A percentile compares a stretch with the other conserved stretches of the same genome.
These are phyloP conservation scores for Amphiprion clarkii DNA, from an alignment of 2,797 vertebrate species.

Conservation along the genomic window DNA sequence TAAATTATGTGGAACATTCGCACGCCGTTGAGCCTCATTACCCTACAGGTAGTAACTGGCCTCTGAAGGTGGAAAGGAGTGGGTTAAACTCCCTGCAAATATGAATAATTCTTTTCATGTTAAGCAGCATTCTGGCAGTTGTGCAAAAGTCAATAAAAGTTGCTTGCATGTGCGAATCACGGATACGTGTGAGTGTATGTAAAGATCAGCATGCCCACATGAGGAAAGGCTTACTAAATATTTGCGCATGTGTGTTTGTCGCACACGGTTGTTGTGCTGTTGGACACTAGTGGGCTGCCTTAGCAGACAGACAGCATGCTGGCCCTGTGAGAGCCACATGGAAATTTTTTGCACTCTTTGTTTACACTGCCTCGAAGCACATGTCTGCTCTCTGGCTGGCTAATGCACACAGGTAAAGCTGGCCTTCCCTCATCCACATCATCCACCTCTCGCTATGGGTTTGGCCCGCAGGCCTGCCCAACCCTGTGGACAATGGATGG, in stretches of 20 bases:
- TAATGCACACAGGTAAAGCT: conserved; percentile 52
- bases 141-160: conserved; percentile 65
- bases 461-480: conserved; percentile 60
- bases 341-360: conserved; percentile 47
- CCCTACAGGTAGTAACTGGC: conserved; percentile 83
- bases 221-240: conserved; percentile 25
- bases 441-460: conserved; percentile 47
- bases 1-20: conserved; percentile 85
- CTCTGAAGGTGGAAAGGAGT: conserved; percentile 67
- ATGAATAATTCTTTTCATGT: conserved; percentile 82
- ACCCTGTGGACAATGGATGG: conserved; percentile 42
- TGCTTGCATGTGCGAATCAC: conserved; percentile 35
- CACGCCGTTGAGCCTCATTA: conserved; percentile 84
- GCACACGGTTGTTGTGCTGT: conserved; percentile 41
- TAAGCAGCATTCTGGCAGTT: conserved; percentile 60
- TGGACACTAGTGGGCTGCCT: conserved; percentile 31
- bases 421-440: conserved; percentile 25
- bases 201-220: conserved; percentile 27
- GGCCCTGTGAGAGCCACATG: conserved; percentile 57
- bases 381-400: conserved; percentile 28
- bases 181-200: conserved; percentile 21
- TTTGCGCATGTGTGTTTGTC: conserved; percentile 45
- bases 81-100: conserved; percentile 78
- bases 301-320: conserved; percentile 44
- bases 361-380: conserved; percentile 65